Evolutionary conservation across 2,888 invertebrate species (phyloP).

Genomic region (Agrotis segetum): DNA sequence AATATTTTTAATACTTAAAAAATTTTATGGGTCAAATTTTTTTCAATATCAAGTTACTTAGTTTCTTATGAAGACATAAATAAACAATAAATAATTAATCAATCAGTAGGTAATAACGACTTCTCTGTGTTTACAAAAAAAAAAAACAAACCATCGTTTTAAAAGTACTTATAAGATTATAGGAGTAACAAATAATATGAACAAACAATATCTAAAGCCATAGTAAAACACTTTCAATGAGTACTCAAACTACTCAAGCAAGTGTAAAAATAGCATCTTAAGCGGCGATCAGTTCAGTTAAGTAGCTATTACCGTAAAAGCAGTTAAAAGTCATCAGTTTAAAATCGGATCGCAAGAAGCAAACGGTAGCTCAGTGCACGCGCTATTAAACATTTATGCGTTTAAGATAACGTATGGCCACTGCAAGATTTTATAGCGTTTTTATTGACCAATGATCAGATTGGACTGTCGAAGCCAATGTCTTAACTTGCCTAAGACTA

Average conservation of each 20-base stretch:
- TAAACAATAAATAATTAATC: too few relatives aligned
- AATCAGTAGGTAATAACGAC: background rate
- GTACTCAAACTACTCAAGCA: slow-evolving; percentile 45
- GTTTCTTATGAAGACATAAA: too few relatives aligned
- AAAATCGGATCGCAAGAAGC: slow-evolving; percentile 84
- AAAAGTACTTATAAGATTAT: background rate
- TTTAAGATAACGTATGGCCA: slow-evolving; percentile 85
- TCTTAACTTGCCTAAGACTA: slow-evolving; percentile 75
- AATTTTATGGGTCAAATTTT: too few relatives aligned
- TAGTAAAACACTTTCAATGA: slow-evolving; percentile 43
- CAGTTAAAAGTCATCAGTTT: slow-evolving; percentile 87
- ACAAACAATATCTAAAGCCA: slow-evolving; percentile 11
- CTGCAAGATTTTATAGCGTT: slow-evolving; percentile 83
- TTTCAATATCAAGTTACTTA: too few relatives aligned
- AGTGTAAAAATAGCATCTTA: slow-evolving; percentile 74
- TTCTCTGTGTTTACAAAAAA: background rate
- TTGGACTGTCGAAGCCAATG: slow-evolving; percentile 76
- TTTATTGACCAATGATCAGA: slow-evolving; percentile 87
- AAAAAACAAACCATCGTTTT: too few relatives aligned
- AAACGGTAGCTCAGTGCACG: slow-evolving; percentile 76
- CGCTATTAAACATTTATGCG: slow-evolving; percentile 88
- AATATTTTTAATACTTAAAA: too few relatives aligned
- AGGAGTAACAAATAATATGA: background rate
- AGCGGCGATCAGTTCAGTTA: slow-evolving; percentile 80
- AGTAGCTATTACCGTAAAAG: slow-evolving; percentile 86